phyloP scores from a whole-genome alignment of 1,140 invertebrate species.

The Gryon sp. region DNA sequence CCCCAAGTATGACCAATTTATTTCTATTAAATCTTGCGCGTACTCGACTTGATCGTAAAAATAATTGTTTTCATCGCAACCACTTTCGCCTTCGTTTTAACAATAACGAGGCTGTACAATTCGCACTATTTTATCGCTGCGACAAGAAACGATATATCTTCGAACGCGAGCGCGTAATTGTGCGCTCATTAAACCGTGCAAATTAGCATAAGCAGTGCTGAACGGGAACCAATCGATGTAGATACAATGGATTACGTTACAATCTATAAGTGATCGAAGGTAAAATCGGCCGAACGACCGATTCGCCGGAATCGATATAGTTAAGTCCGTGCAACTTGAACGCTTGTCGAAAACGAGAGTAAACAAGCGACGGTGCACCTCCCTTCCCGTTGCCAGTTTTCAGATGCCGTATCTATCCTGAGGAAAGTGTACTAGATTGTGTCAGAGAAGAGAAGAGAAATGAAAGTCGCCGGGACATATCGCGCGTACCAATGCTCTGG shows the following conservation, averaged over 20 bases:
- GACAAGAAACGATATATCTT: slow-evolving; percentile 34
- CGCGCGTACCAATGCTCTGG: slow-evolving; percentile 2
- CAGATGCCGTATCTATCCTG: slow-evolving; percentile 58
- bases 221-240: slow-evolving; percentile 46
- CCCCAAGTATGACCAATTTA: slow-evolving; percentile 38
- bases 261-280: slow-evolving; percentile 21
- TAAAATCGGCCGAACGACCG: slow-evolving; percentile 14
- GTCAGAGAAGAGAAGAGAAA: slow-evolving; percentile 75
- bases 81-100: slow-evolving; percentile 58
- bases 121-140: slow-evolving; percentile 44
- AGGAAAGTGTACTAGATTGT: slow-evolving; percentile 76
- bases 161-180: slow-evolving; percentile 38
- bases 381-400: slow-evolving; percentile 31
- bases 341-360: slow-evolving; percentile 74
- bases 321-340: slow-evolving; percentile 24
- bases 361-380: slow-evolving; percentile 32
- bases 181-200: slow-evolving; percentile 57
- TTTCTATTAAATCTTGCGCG: slow-evolving; percentile 16
- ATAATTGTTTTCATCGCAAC: slow-evolving; percentile 50
- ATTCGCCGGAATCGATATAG: slow-evolving; percentile 48
- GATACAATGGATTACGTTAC: slow-evolving; percentile 49
- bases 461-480: slow-evolving; percentile 67
- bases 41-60: slow-evolving; percentile 27
- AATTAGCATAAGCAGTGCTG: slow-evolving; percentile 57
- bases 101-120: slow-evolving; percentile 58